These are phyloP conservation scores for Drosophila kambysellisi DNA, from an alignment of 2,888 invertebrate genomes.

Conservation along the genomic window DNA sequence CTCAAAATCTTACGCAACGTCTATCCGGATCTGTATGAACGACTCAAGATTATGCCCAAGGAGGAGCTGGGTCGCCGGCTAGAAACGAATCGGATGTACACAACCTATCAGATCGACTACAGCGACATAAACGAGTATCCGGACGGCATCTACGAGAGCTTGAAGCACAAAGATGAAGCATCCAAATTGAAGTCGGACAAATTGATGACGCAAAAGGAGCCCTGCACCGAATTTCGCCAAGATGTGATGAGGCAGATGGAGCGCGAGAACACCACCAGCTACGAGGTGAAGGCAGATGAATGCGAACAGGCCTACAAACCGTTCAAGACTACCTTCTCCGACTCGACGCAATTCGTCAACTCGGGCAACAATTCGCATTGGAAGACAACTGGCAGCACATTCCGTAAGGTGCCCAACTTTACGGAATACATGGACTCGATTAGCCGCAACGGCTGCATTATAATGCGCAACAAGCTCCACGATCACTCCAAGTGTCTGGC, in stretches of 20 bases:
- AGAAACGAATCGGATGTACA: conserved; percentile 86
- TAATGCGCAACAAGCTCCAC: conserved; percentile 82
- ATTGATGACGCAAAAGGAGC: conserved; percentile 60
- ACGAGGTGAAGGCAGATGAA: conserved; percentile 55
- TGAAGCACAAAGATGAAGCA: conserved; percentile 67
- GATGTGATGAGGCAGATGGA: conserved; percentile 77
- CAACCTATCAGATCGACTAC: conserved; percentile 88
- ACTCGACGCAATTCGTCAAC: conserved; percentile 71
- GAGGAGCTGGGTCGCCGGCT: conserved; percentile 86
- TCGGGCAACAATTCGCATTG: conserved; percentile 82
- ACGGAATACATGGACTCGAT: conserved; percentile 84
- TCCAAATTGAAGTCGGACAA: conserved; percentile 66
- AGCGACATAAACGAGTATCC: conserved; percentile 83
- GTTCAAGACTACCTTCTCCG: conserved; percentile 77
- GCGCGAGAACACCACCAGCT: conserved; percentile 47
- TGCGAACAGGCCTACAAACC: conserved; percentile 78
- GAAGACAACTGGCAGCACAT: conserved; percentile 62
- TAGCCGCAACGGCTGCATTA: conserved; percentile 83
- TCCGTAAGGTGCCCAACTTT: conserved; percentile 75
- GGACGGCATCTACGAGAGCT: conserved; percentile 80
- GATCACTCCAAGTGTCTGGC: conserved; percentile 81
- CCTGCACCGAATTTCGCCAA: conserved; percentile 77
- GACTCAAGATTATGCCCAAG: conserved; percentile 86
- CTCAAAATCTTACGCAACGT: conserved; percentile 83
- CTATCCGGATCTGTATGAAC: conserved; percentile 87